phyloP scores from a whole-genome alignment of 2,797 vertebrate species.

The Thripadectes ignobilis region DNA sequence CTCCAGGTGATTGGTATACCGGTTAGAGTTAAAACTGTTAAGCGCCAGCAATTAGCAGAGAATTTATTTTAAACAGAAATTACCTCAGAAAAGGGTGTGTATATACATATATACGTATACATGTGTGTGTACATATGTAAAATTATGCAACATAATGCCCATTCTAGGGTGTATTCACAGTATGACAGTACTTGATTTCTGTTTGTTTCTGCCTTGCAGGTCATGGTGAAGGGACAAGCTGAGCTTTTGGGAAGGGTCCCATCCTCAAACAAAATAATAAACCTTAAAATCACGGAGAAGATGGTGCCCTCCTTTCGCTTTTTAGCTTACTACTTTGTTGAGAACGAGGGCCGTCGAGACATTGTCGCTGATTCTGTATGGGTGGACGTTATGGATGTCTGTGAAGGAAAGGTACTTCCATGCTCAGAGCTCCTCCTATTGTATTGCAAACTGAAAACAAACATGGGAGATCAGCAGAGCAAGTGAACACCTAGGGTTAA shows the following conservation, averaged over 20 bases:
- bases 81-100: not conserved
- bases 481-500: not conserved
- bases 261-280: slow-evolving; percentile 55
- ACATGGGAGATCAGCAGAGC: not conserved
- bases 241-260: slow-evolving; percentile 44
- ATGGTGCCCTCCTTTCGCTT: slow-evolving; percentile 75
- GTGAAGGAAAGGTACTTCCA: slow-evolving; percentile 72
- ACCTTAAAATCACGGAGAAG: slow-evolving; percentile 46
- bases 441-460: not conserved
- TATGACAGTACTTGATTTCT: not conserved
- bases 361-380: slow-evolving; percentile 73
- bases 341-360: not conserved
- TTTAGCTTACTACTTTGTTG: slow-evolving; percentile 71
- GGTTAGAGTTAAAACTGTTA: not conserved
- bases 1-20: not conserved
- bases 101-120: not conserved
- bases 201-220: slow-evolving; percentile 37
- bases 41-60: not conserved
- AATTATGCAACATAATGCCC: not conserved
- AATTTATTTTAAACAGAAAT: not conserved
- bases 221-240: slow-evolving; percentile 67
- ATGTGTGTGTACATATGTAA: not conserved
- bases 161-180: not conserved
- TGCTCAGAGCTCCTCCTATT: not conserved
- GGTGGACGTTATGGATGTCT: slow-evolving; percentile 72